phyloP scores from a whole-genome alignment of 2,797 vertebrate species.

The Lateolabrax maculatus region DNA sequence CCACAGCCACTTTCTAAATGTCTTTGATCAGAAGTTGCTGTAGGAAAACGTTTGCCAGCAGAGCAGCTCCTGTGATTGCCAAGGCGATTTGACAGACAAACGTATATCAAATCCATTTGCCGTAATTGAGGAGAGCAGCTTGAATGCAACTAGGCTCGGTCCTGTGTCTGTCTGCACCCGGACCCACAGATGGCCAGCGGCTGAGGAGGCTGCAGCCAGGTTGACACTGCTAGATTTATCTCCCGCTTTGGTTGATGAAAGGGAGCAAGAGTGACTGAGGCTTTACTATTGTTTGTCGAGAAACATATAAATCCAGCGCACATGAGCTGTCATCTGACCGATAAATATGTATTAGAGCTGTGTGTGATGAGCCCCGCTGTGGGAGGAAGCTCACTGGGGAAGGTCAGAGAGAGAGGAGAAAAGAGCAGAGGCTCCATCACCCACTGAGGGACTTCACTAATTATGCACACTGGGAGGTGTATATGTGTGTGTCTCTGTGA shows the following conservation, averaged over 20 bases:
- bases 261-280: conserved; percentile 58
- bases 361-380: conserved; percentile 74
- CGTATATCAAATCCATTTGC: conserved; percentile 69
- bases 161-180: conserved; percentile 28
- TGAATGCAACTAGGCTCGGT: conserved; percentile 34
- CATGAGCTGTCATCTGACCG: conserved; percentile 65
- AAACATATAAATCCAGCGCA: conserved; percentile 74
- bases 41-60: conserved; percentile 61
- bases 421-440: conserved; percentile 62
- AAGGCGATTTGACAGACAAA: conserved; percentile 70
- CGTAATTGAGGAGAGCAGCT: conserved; percentile 60
- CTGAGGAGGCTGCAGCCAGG: conserved; percentile 46
- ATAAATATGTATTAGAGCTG: conserved; percentile 80
- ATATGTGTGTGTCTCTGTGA: conserved; percentile 24
- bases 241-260: conserved; percentile 63
- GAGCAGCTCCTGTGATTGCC: conserved; percentile 64
- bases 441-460: conserved; percentile 80
- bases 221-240: conserved; percentile 65
- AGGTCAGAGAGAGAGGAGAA: conserved; percentile 77
- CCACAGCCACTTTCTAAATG: conserved; percentile 66
- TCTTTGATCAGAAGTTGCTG: conserved; percentile 78
- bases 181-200: conserved; percentile 59
- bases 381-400: conserved; percentile 74
- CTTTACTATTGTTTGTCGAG: conserved; percentile 77
- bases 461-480: conserved; percentile 77